These are phyloP conservation scores for Amphiura filiformis DNA, from an alignment of 35 echinoderm and acorn worm genomes.

Conservation along the genomic window DNA sequence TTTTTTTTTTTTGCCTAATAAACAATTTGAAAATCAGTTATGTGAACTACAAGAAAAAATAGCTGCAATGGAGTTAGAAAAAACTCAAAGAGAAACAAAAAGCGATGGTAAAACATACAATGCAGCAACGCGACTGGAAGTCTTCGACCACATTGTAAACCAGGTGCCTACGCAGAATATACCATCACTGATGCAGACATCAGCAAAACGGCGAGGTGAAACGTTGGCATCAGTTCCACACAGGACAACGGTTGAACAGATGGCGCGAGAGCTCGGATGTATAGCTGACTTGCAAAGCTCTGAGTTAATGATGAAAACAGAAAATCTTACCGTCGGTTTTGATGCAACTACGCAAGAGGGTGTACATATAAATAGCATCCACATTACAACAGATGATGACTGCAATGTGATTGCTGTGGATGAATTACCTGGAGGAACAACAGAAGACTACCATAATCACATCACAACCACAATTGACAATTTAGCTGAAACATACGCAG, in stretches of 20 bases:
- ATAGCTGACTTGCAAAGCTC: not conserved
- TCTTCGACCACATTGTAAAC: conserved; percentile 34
- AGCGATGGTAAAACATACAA: conserved; percentile 19
- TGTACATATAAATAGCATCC: conserved; percentile 41
- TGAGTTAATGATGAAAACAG: not conserved
- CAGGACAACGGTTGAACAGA: conserved; percentile 25
- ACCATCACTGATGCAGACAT: conserved; percentile 19
- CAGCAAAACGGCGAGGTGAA: conserved; percentile 27
- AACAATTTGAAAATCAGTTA: not conserved
- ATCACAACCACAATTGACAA: conserved; percentile 19
- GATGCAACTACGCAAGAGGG: conserved; percentile 46
- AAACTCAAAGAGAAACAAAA: conserved; percentile 20
- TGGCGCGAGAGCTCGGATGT: conserved; percentile 31
- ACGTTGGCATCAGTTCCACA: conserved; percentile 30
- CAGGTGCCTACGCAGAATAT: conserved; percentile 34
- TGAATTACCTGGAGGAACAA: conserved; percentile 38
- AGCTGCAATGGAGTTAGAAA: not conserved
- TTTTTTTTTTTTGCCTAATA: not conserved
- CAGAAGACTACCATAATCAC: conserved; percentile 41
- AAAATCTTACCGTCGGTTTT: conserved; percentile 34
- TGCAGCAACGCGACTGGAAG: not conserved
- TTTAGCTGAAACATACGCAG: conserved; percentile 19
- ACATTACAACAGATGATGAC: conserved; percentile 31
- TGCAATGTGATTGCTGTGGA: conserved; percentile 40
- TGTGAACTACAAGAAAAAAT: conserved; percentile 21